Evolutionary conservation across 2,797 vertebrate genomes (phyloP).

Genomic region (Lemur catta): DNA sequence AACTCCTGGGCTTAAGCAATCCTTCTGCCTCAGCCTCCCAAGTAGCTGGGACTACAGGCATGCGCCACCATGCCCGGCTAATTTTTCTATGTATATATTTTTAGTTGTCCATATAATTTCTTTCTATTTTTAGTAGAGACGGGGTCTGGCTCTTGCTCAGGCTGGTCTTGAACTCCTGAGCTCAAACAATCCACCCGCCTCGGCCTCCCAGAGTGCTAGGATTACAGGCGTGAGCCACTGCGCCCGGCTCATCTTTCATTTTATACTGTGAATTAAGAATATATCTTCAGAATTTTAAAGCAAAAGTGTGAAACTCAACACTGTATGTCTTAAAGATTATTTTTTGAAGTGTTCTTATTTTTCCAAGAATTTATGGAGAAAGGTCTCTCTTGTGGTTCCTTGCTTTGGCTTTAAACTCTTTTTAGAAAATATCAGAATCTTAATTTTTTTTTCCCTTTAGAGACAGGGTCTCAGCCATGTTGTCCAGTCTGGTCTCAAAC

Average conservation of each 20-base stretch:
- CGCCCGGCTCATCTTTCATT: neutral
- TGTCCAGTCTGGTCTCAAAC: neutral
- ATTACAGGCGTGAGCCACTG: too few species aligned
- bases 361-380: conserved; percentile 15
- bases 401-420: conserved; percentile 32
- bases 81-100: too few species aligned
- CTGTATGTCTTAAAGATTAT: conserved; percentile 46
- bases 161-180: too few species aligned
- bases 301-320: conserved; percentile 31
- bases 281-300: conserved; percentile 39
- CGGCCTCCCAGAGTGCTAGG: too few species aligned
- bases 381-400: neutral
- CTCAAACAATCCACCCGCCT: too few species aligned
- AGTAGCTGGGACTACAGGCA: too few species aligned
- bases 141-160: too few species aligned
- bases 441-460: neutral
- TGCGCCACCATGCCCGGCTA: too few species aligned
- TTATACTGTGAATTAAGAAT: conserved; percentile 41
- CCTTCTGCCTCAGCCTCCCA: too few species aligned
- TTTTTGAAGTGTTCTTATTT: conserved; percentile 54
- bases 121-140: too few species aligned
- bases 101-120: too few species aligned
- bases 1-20: too few species aligned
- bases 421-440: neutral
- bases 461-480: neutral